phyloP scores from a whole-genome alignment of 2,113 vertebrate species.

The Calypte anna region DNA sequence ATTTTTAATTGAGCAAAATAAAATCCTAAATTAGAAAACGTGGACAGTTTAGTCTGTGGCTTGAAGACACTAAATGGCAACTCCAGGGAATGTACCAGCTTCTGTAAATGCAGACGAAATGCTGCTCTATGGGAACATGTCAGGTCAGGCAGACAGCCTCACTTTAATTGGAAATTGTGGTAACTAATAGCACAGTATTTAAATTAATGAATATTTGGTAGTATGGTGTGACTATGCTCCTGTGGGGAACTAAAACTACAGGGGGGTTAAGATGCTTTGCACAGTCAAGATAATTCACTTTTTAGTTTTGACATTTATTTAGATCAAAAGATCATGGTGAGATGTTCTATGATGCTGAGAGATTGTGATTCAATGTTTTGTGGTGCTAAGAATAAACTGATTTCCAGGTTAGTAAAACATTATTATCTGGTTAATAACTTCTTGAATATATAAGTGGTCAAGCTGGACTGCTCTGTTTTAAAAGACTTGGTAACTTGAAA shows the following conservation, averaged over 20 bases:
- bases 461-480: background rate
- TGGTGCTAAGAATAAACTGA: background rate
- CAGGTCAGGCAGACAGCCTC: background rate
- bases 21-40: background rate
- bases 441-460: background rate
- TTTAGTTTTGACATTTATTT: background rate
- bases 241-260: background rate
- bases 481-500: background rate
- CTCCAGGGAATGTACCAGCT: background rate
- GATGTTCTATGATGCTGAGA: background rate
- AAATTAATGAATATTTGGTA: background rate
- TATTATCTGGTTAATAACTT: background rate
- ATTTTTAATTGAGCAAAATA: background rate
- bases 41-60: background rate
- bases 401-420: background rate
- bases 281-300: background rate
- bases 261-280: background rate
- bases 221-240: background rate
- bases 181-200: background rate
- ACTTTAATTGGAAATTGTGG: background rate
- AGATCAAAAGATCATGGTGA: background rate
- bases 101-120: background rate
- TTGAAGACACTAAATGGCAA: constrained; percentile 6
- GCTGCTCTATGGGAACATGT: background rate
- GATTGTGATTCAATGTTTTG: background rate